These are phyloP conservation scores for Noctuana brunneofusca DNA, from an alignment of 2,888 invertebrate species.

Conservation along the genomic window DNA sequence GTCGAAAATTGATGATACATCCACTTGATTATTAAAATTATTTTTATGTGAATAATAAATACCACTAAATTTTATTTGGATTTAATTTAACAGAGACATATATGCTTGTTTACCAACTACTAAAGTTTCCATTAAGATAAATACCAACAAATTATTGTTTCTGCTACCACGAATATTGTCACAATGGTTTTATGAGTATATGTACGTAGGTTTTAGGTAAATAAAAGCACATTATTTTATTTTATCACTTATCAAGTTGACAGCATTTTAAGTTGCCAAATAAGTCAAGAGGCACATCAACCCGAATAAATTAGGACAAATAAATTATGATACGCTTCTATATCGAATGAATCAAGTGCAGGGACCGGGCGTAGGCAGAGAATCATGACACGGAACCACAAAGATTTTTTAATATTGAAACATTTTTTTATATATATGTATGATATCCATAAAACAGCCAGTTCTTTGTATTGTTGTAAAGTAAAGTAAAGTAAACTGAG, in stretches of 20 bases:
- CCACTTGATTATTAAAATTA: no score
- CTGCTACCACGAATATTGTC: not conserved
- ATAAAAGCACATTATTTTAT: slow-evolving; percentile 13
- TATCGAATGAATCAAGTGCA: slow-evolving; percentile 25
- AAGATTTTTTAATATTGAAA: not conserved
- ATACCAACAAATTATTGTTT: not conserved
- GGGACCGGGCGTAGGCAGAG: slow-evolving; percentile 16
- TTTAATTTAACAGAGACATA: not conserved
- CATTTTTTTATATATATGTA: no score
- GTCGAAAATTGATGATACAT: no score
- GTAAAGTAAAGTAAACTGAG: no score
- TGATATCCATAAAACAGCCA: no score
- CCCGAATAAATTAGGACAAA: slow-evolving; percentile 19
- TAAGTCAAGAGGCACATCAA: slow-evolving; percentile 14
- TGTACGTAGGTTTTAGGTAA: not conserved
- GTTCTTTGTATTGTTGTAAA: no score
- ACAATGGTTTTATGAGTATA: not conserved
- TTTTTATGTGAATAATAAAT: not conserved
- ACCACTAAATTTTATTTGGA: not conserved
- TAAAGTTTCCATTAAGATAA: no score
- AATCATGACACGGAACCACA: slow-evolving; percentile 1
- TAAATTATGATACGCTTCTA: slow-evolving; percentile 19
- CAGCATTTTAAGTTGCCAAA: slow-evolving; percentile 21
- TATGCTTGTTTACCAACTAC: not conserved
- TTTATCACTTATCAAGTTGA: slow-evolving; percentile 3